Evolutionary conservation across 2,113 vertebrate genomes (phyloP).

Genomic region (Perognathus longimembris): DNA sequence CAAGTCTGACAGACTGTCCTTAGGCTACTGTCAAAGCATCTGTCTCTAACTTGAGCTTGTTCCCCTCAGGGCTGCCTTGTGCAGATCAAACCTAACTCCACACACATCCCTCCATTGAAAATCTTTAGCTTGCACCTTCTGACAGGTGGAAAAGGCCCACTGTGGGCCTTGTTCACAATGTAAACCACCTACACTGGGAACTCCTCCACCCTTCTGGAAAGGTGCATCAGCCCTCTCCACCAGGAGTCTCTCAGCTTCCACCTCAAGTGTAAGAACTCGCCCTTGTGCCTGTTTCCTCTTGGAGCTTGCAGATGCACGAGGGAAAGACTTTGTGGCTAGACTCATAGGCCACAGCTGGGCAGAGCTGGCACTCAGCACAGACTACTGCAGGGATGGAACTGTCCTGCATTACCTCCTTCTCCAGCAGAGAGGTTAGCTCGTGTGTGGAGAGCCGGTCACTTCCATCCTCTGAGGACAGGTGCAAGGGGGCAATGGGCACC

Average conservation of each 20-base stretch:
- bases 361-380: neutral
- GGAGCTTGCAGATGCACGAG: neutral
- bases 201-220: neutral
- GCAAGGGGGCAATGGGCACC: conserved; percentile 92
- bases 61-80: neutral
- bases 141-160: neutral
- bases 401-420: conserved; percentile 92
- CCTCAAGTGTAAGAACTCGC: neutral
- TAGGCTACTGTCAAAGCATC: neutral
- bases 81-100: neutral
- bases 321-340: neutral
- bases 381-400: neutral
- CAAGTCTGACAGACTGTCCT: neutral
- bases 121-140: neutral
- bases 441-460: conserved; percentile 87
- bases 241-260: neutral
- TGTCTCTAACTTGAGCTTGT: neutral
- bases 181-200: neutral
- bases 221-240: neutral
- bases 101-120: neutral
- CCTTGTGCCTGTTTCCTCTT: neutral
- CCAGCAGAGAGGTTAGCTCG: conserved; percentile 91
- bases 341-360: neutral
- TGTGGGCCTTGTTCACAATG: neutral
- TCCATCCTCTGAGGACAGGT: conserved; percentile 81